Evolutionary conservation across 2,797 vertebrate species (phyloP).

Genomic region (Thunnus albacares): DNA sequence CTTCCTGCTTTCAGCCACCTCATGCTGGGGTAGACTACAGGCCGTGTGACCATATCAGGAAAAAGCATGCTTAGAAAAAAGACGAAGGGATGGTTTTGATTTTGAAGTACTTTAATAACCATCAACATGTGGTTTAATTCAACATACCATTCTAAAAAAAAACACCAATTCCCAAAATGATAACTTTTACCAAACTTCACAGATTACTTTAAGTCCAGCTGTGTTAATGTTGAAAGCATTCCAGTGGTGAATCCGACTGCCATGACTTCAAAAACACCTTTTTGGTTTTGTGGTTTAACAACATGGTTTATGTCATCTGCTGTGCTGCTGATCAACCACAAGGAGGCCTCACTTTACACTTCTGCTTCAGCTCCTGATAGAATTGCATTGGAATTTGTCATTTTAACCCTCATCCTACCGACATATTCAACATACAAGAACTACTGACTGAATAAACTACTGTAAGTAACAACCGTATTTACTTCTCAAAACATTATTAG

Average conservation of each 20-base stretch:
- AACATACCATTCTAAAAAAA: not conserved
- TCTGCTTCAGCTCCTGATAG: not conserved
- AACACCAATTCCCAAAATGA: not conserved
- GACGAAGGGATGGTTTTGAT: not conserved
- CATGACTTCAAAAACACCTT: no score
- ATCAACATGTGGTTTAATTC: not conserved
- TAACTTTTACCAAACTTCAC: not conserved
- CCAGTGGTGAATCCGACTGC: not conserved
- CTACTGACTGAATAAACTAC: no score
- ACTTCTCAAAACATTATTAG: no score
- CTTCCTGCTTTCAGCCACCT: not conserved
- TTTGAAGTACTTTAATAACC: not conserved
- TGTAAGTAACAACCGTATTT: no score
- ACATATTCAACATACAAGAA: no score
- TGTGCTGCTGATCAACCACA: constrained; percentile 10
- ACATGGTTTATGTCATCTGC: not conserved
- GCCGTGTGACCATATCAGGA: not conserved
- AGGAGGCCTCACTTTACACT: not conserved
- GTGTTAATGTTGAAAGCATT: no score
- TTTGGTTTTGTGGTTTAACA: not conserved
- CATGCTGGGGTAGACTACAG: not conserved
- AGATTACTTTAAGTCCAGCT: not conserved
- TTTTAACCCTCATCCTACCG: not conserved
- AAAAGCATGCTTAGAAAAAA: not conserved
- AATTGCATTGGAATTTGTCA: not conserved